Conservation (phyloP, 2,888 invertebrate species). For the Ligdia adustata region DNA sequence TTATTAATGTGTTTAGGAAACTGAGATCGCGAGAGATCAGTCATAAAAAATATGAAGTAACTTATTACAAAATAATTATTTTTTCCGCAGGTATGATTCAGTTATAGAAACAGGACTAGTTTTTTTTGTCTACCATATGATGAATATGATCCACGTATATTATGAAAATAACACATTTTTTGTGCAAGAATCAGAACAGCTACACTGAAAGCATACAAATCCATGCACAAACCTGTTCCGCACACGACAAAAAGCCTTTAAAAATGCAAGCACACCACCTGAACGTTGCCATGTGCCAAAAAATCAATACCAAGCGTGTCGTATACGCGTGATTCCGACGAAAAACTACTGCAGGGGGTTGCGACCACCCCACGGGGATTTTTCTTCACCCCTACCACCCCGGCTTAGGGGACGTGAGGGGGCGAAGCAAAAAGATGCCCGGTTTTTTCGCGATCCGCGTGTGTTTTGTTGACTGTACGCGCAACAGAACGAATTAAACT, state of each 20-base stretch:
- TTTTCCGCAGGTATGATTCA: too few relatives aligned
- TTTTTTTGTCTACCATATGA: too few relatives aligned
- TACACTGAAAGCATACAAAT: slow-evolving; percentile 1
- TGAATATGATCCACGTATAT: too few relatives aligned
- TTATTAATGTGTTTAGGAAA: too few relatives aligned
- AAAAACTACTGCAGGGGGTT: slow-evolving; percentile 75
- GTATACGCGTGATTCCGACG: slow-evolving; percentile 79
- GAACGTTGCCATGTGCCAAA: slow-evolving; percentile 69
- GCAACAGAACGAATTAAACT: slow-evolving; percentile 40
- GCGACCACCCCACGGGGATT: slow-evolving; percentile 60
- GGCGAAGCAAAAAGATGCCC: slow-evolving; percentile 80
- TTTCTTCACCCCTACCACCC: slow-evolving; percentile 65
- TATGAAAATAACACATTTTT: too few relatives aligned
- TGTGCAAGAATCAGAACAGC: too few relatives aligned
- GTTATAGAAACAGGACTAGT: too few relatives aligned
- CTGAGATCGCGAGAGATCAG: too few relatives aligned
- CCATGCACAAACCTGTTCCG: background rate
- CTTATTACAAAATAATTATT: too few relatives aligned
- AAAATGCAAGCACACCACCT: slow-evolving; percentile 66
- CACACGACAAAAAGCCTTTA: slow-evolving; percentile 35
- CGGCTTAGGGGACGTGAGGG: slow-evolving; percentile 65
- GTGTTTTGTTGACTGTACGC: slow-evolving; percentile 70
- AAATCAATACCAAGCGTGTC: slow-evolving; percentile 81
- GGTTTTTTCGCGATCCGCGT: slow-evolving; percentile 71
- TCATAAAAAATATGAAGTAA: too few relatives aligned